phyloP scores from a whole-genome alignment of 2,113 vertebrate genomes.

The Boulengeromyrus knoepffleri region DNA sequence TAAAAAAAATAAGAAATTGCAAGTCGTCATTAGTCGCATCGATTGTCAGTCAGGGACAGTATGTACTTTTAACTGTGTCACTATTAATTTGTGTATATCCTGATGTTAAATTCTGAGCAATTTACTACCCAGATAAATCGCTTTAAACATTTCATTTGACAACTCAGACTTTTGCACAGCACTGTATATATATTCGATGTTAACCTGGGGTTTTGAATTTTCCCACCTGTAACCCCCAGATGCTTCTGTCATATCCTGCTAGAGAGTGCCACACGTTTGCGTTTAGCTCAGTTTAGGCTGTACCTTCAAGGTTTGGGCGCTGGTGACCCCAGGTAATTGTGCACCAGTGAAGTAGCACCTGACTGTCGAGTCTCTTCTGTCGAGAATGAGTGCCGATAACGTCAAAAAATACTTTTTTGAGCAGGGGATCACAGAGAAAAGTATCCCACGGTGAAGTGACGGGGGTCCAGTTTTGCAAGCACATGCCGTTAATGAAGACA shows the following conservation, averaged over 20 bases:
- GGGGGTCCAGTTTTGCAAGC: neutral
- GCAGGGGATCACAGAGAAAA: neutral
- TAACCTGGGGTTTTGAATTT: neutral
- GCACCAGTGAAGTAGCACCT: neutral
- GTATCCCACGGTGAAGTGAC: neutral
- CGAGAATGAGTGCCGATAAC: neutral
- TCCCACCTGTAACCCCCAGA: neutral
- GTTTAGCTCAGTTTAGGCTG: neutral
- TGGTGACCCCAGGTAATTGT: neutral
- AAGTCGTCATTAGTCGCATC: neutral
- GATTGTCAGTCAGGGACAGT: neutral
- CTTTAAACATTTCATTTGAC: neutral
- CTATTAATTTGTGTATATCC: neutral
- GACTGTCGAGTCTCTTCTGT: neutral
- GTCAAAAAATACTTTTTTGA: neutral
- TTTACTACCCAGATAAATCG: neutral
- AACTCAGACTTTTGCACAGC: neutral
- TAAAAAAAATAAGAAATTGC: neutral
- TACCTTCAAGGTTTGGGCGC: neutral
- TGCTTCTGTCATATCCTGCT: neutral
- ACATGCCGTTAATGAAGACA: neutral
- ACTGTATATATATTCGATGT: neutral
- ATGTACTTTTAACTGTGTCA: neutral
- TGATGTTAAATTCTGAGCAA: neutral
- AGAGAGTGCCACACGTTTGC: neutral